Base-by-base conservation (phyloP, 2,888 invertebrate species). In the Cheilosia vernalis region DNA sequence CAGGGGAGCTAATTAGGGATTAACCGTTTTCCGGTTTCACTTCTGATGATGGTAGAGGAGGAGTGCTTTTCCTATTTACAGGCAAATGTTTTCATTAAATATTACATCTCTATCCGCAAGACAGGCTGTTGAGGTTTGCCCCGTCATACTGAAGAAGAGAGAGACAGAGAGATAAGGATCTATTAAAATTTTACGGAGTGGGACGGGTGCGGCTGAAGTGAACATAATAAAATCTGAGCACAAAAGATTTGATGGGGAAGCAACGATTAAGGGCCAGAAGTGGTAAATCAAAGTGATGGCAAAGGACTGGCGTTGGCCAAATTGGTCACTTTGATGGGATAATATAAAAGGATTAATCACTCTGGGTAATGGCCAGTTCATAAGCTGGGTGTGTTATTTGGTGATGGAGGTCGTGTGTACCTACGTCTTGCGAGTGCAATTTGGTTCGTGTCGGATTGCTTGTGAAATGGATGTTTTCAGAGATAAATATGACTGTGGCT, bases 1-100 rank as follows among this genome's bases (percentile, higher is more conserved):
- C 87, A 88, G 88, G 90, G 90, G 91, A 90, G 89, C 90, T 91
- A 91, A 91, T 91, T 91, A 92, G 89, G 89, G 90, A 91, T 91
- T 90, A 90, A 90, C 90, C 80, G 61, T 66, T 63, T 42, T 19
- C 90, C 47, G 49, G 51, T 40, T 33, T 40, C 24, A 13, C n/a
- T 72, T 44, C 17, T n/a, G 13, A 15, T 21, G n/a, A 21, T 49
- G 13, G 4, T 13, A 49, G 19, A 19, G 51, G 51, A 6, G 27
- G 15, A 27, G 30, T 33, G 24, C 9, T 55, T 19, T 66, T 42
- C 27, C 60, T 19, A 55, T 33, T 33, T 64, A 33, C 5, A 21
- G 55, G 37, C n/a, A 72, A 56, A 60, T 63, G 40, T 70, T 72
- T 64, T 60, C 72, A 66, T 79, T 72, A 66, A 72, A 64, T 51